Base-by-base conservation (phyloP, 2,888 invertebrate genomes). In the Bugula neritina region DNA sequence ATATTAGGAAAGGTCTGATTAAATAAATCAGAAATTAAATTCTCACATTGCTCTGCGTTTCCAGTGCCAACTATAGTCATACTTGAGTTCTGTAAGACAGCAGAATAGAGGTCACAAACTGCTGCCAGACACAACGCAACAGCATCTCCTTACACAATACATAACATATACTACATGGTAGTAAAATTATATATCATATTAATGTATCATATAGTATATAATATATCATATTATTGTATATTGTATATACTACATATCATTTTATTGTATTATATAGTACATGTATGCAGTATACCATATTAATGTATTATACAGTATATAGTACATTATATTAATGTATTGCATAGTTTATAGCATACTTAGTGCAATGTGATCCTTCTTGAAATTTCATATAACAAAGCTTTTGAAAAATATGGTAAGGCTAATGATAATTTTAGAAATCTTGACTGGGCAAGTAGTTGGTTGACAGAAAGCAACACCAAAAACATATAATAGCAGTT, bases 51-150 rank as follows among this genome's bases (percentile, higher is more conserved):
- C 23, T 73, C 72, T 23, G 74, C 72, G 72, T 83, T 76, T 72
- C 82, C 78, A 1, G 74, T 75, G 0, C 84, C 84, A 13, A 71
- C 35, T 74, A 84, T 79, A 21, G 73, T 75, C 73, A 76, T 80
- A 34, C 76, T 78, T 3, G 57, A 70, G 58, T 76, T 75, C 80
- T 80, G 76, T 3, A 75, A 75, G 35, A 55, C 34, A 73, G 17
- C 34, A 23, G 52, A 29, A 10, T 43, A 43, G 43, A 43, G 43
- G 17, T 43, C 43, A 43, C n/a, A n/a, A n/a, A n/a, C n/a, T n/a
- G n/a, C n/a, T n/a, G n/a, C n/a, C n/a, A n/a, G n/a, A n/a, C n/a
- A n/a, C n/a, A n/a, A n/a, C n/a, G n/a, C n/a, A n/a, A n/a, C n/a
- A n/a, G n/a, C n/a, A n/a, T n/a, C n/a, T n/a, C n/a, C n/a, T n/a